phyloP scores from a whole-genome alignment of 1,140 invertebrate species.

The Vanessa atalanta region DNA sequence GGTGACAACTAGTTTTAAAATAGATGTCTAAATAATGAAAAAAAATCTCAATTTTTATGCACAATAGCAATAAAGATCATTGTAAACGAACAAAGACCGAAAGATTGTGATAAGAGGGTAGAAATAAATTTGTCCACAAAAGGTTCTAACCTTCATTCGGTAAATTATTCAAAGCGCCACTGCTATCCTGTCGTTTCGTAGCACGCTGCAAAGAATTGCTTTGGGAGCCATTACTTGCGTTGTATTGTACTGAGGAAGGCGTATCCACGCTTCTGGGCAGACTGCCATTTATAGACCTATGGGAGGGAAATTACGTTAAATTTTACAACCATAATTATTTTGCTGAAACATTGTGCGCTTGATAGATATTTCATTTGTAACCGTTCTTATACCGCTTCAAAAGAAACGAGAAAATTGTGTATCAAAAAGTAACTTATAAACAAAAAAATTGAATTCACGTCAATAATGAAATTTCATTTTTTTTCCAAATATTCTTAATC shows the following conservation, averaged over 20 bases:
- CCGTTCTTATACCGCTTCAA: too few species aligned
- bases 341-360: not conserved
- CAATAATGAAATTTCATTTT: too few species aligned
- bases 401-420: too few species aligned
- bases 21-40: not conserved
- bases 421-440: too few species aligned
- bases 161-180: conserved; percentile 74
- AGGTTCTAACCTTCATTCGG: conserved; percentile 43
- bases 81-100: not conserved
- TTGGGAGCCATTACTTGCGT: conserved; percentile 77
- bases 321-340: conserved; percentile 4
- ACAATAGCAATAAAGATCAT: not conserved
- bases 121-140: conserved; percentile 11
- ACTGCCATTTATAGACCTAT: conserved; percentile 70
- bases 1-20: too few species aligned
- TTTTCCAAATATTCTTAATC: too few species aligned
- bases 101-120: conserved; percentile 8
- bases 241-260: conserved; percentile 78
- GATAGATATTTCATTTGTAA: not conserved
- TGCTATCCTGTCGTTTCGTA: conserved; percentile 79
- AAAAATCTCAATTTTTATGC: not conserved
- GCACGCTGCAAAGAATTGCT: conserved; percentile 83
- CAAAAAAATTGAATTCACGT: too few species aligned
- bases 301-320: not conserved
- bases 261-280: conserved; percentile 71